These are phyloP conservation scores for Climacteris rufus DNA, from an alignment of 2,113 vertebrate species.

Conservation along the genomic window DNA sequence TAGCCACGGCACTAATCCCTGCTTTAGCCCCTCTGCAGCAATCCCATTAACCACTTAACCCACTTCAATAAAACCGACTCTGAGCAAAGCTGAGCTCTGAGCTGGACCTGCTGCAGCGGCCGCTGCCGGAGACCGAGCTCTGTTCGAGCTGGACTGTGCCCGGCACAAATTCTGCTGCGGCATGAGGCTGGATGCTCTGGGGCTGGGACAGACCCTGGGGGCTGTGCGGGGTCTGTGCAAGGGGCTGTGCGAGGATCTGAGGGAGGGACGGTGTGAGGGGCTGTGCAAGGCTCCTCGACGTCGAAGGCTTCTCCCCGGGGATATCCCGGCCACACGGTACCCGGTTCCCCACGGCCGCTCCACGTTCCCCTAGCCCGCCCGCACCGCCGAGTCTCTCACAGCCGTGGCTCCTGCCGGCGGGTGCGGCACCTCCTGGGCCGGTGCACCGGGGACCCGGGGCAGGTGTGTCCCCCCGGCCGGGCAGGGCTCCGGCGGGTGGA, in stretches of 20 bases:
- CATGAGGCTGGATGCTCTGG: not conserved
- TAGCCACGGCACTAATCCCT: not conserved
- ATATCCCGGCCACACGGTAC: not conserved
- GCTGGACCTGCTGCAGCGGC: not conserved
- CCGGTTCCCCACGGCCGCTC: not conserved
- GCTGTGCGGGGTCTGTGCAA: not conserved
- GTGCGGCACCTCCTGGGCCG: not conserved
- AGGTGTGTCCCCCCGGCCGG: not conserved
- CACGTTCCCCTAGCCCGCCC: too few relatives aligned
- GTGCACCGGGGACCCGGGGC: rapidly evolving
- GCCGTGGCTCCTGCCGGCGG: not conserved
- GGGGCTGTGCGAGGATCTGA: not conserved
- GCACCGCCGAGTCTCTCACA: not conserved
- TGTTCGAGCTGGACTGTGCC: not conserved
- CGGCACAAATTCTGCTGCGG: not conserved
- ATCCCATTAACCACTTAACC: constrained; percentile 6
- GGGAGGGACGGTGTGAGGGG: not conserved
- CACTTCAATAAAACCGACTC: not conserved
- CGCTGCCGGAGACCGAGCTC: not conserved
- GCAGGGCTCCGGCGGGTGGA: not conserved
- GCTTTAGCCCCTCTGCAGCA: not conserved
- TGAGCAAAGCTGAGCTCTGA: not conserved
- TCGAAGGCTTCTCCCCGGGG: not conserved
- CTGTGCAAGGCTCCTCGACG: not conserved
- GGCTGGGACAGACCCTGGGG: not conserved